These are phyloP conservation scores for Hololepta plana DNA, from an alignment of 2,888 invertebrate species.

Conservation along the genomic window DNA sequence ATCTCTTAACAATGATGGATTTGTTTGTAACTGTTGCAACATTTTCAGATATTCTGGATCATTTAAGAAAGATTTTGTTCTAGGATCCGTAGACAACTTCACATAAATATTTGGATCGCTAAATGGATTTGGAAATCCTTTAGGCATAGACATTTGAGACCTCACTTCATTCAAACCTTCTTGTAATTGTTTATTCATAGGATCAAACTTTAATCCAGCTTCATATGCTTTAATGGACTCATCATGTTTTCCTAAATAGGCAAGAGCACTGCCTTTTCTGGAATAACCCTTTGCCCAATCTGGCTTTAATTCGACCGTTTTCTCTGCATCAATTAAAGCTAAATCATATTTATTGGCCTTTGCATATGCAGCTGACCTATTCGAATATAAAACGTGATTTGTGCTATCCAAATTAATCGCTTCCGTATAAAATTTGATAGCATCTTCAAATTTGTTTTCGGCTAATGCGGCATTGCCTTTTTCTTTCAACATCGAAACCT, in stretches of 20 bases:
- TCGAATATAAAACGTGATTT: constrained; percentile 82
- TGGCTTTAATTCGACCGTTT: constrained; percentile 61
- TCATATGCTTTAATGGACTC: constrained; percentile 66
- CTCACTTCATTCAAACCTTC: constrained; percentile 43
- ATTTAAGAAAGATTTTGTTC: constrained; percentile 48
- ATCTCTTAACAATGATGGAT: constrained; percentile 38
- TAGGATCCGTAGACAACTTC: constrained; percentile 46
- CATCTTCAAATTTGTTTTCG: constrained; percentile 59
- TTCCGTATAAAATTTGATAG: constrained; percentile 60
- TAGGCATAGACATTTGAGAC: constrained; percentile 13
- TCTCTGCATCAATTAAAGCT: constrained; percentile 72
- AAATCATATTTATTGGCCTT: constrained; percentile 56
- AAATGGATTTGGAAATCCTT: constrained; percentile 33
- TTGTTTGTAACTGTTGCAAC: constrained; percentile 41
- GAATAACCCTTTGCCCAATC: constrained; percentile 83
- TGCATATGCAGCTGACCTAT: constrained; percentile 80
- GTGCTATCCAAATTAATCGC: constrained; percentile 61
- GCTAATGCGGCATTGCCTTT: constrained; percentile 74
- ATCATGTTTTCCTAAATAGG: constrained; percentile 51
- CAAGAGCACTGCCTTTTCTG: constrained; percentile 71
- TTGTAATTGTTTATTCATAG: constrained; percentile 50
- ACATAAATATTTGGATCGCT: constrained; percentile 34
- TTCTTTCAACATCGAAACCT: constrained; percentile 71
- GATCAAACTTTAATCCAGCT: constrained; percentile 52
- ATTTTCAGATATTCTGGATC: constrained; percentile 56